A percentile compares a stretch with the other conserved stretches of the same genome.
phyloP scores from a whole-genome alignment of 2,113 vertebrate species.

The Chloropsis hardwickii region DNA sequence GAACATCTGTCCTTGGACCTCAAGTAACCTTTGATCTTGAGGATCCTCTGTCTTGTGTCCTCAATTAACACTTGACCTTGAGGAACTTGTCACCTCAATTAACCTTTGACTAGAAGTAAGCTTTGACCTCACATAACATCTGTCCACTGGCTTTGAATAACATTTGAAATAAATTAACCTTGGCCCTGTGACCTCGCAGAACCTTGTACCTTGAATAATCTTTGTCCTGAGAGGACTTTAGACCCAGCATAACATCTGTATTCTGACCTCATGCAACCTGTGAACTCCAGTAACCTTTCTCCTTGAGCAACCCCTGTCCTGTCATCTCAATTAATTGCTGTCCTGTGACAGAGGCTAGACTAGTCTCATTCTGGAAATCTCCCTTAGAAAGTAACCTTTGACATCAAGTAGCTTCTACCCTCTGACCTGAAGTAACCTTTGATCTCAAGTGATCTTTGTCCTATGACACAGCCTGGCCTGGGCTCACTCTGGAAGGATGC shows the following conservation, averaged over 20 bases:
- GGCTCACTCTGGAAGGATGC: neutral
- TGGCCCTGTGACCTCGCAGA: neutral
- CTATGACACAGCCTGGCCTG: fast-evolving
- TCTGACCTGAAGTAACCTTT: neutral
- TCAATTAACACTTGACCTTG: neutral
- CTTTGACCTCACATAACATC: neutral
- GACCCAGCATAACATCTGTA: neutral
- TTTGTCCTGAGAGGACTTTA: neutral
- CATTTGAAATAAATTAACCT: neutral
- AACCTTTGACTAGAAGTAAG: neutral
- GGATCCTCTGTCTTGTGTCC: neutral
- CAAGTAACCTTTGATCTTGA: neutral
- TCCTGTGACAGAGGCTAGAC: neutral
- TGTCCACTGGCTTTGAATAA: neutral
- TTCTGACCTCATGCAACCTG: neutral
- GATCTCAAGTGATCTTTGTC: neutral
- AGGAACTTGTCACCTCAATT: neutral
- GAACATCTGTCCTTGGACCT: neutral
- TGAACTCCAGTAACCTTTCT: neutral
- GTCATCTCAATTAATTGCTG: neutral
- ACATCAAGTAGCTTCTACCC: neutral
- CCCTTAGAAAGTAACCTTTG: neutral
- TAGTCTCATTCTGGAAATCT: neutral
- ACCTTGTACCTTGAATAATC: neutral
- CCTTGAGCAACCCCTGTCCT: neutral